Base-by-base conservation (phyloP, 2,888 invertebrate genomes). In the Lumbricus terrestris region DNA sequence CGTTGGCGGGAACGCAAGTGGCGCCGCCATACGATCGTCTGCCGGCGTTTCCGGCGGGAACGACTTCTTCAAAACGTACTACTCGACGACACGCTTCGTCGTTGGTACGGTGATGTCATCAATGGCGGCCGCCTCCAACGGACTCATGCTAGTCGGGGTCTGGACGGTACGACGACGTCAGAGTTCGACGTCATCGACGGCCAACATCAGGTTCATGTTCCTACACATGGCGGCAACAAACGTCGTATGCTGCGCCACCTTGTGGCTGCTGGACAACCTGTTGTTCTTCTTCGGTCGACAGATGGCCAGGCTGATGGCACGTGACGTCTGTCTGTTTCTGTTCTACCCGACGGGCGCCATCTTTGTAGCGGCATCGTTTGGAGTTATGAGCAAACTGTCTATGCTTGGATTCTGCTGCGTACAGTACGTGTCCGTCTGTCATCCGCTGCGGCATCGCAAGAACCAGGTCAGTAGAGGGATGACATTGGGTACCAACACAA, bases 401-500 rank as follows among this genome's bases (percentile, higher is more conserved):
- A 90, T 92, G 90, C 90, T 92, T 11, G 92, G 92, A n/a, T 91
- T 92, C 47, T 89, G 91, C 82, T 88, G 88, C 20, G 90, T 90
- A 20, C 92, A 92, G 90, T 92, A 92, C 88, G 90, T 91, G 40
- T 91, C 92, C 89, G 90, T 92, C 20, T 92, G 92, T 82, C 69
- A 88, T 18, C 92, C 92, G 11, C 89, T 92, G 40, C 88, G 91
- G 6, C 90, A 92, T 82, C 35, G 54, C 47, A 82, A 35, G 38
- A 89, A 91, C 23, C n/a, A n/a, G n/a, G n/a, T n/a, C n/a, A n/a
- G n/a, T n/a, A n/a, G n/a, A n/a, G n/a, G n/a, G n/a, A n/a, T n/a
- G n/a, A n/a, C n/a, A n/a, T n/a, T n/a, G n/a, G n/a, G n/a, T n/a
- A n/a, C n/a, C n/a, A n/a, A n/a, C n/a, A n/a, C n/a, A n/a, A n/a